Evolutionary conservation across 1,140 invertebrate species (phyloP).

Genomic region (Diorhabda sublineata): DNA sequence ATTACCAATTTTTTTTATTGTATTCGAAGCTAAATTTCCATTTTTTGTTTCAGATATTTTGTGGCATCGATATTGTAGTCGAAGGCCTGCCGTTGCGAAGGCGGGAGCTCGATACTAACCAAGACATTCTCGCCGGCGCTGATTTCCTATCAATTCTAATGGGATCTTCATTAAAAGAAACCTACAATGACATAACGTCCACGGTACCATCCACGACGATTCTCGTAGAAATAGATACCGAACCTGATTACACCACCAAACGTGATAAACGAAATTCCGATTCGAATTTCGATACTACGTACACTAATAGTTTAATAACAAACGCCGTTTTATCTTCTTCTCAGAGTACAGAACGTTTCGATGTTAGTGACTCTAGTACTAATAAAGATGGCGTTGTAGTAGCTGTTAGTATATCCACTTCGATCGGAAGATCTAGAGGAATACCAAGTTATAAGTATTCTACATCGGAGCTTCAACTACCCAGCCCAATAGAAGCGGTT

Average conservation of each 20-base stretch:
- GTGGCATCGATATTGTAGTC: slow-evolving; percentile 33
- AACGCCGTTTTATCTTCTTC: slow-evolving; percentile 19
- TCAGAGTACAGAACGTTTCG: slow-evolving; percentile 26
- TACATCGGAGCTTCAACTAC: neutral
- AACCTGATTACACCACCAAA: slow-evolving; percentile 4
- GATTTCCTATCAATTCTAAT: slow-evolving; percentile 58
- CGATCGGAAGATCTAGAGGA: slow-evolving; percentile 29
- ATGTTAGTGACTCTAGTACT: slow-evolving; percentile 32
- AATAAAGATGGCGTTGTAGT: slow-evolving; percentile 37
- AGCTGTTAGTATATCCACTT: slow-evolving; percentile 45
- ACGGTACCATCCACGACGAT: slow-evolving; percentile 31
- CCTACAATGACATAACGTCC: slow-evolving; percentile 44
- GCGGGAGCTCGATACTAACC: slow-evolving; percentile 47
- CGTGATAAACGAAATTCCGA: neutral
- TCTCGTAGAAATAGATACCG: slow-evolving; percentile 16
- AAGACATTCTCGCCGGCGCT: slow-evolving; percentile 54
- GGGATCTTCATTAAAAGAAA: slow-evolving; percentile 42
- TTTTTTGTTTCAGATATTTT: slow-evolving; percentile 38
- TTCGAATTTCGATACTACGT: neutral
- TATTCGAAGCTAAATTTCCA: neutral
- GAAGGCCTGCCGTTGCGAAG: slow-evolving; percentile 38
- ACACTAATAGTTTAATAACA: slow-evolving; percentile 6
- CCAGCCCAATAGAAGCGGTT: neutral
- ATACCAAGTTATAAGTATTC: slow-evolving; percentile 11
- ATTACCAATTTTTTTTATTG: no score